phyloP scores from a whole-genome alignment of 2,797 vertebrate species.

The Alosa sapidissima region DNA sequence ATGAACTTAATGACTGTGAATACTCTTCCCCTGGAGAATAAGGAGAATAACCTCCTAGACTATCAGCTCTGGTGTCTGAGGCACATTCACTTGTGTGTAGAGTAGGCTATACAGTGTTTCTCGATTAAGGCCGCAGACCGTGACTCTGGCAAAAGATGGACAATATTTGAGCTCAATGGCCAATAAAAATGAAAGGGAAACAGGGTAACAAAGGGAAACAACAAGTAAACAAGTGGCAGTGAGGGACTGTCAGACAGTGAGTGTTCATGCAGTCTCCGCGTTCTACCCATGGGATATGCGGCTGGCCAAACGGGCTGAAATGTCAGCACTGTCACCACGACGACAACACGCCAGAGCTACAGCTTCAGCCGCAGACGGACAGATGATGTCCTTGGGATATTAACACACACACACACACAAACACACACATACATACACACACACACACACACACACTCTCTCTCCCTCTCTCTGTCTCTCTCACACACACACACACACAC shows the following conservation, averaged over 20 bases:
- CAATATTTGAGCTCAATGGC: background rate
- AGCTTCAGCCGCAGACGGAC: background rate
- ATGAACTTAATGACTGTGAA: background rate
- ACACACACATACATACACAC: too few relatives aligned
- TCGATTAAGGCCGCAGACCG: background rate
- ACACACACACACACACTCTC: too few relatives aligned
- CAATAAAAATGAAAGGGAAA: too few relatives aligned
- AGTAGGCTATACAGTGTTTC: background rate
- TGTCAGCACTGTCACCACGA: background rate
- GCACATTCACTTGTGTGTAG: background rate
- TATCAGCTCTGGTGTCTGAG: background rate
- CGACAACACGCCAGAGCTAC: background rate
- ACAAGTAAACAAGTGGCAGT: too few relatives aligned
- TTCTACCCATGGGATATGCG: background rate
- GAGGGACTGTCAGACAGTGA: too few relatives aligned
- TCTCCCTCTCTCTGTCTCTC: too few relatives aligned
- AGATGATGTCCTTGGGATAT: background rate
- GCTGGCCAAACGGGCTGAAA: background rate
- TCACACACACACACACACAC: too few relatives aligned
- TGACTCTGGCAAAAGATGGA: background rate
- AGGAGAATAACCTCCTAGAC: background rate
- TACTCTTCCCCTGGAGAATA: background rate
- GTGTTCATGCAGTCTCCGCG: background rate
- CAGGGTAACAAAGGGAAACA: too few relatives aligned
- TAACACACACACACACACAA: background rate